Evolutionary conservation across 64 coral and sea anemone genomes (phyloP).

Genomic region (Catalaphyllia jardinei): DNA sequence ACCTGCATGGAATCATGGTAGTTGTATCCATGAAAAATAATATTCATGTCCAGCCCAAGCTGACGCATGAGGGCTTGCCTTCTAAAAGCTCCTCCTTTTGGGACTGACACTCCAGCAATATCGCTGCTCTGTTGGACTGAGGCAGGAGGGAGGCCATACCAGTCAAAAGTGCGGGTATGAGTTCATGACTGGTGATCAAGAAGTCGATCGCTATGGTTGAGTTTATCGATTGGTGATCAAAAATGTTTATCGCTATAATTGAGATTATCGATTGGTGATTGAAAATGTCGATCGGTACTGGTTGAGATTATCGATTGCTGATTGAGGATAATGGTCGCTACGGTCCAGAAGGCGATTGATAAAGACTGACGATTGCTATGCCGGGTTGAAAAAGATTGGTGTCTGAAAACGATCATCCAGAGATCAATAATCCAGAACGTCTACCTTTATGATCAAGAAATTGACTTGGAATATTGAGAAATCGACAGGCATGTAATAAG

Average conservation of each 20-base stretch:
- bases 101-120: too few species aligned
- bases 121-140: too few species aligned
- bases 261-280: background rate
- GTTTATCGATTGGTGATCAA: background rate
- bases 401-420: too few species aligned
- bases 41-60: too few species aligned
- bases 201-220: background rate
- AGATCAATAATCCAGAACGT: background rate
- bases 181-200: background rate
- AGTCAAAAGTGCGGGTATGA: background rate
- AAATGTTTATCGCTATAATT: background rate
- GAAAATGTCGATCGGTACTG: too few species aligned
- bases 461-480: conserved; percentile 32
- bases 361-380: too few species aligned
- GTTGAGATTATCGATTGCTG: too few species aligned
- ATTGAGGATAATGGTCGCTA: background rate
- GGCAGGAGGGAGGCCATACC: background rate
- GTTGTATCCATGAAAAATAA: too few species aligned
- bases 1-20: too few species aligned
- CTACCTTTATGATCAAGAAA: conserved; percentile 14
- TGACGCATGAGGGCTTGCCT: too few species aligned
- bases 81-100: too few species aligned
- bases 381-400: background rate
- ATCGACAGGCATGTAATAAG: conserved; percentile 31
- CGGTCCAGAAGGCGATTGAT: background rate